phyloP scores from a whole-genome alignment of 2,888 invertebrate genomes.

The Agonum fuliginosum region DNA sequence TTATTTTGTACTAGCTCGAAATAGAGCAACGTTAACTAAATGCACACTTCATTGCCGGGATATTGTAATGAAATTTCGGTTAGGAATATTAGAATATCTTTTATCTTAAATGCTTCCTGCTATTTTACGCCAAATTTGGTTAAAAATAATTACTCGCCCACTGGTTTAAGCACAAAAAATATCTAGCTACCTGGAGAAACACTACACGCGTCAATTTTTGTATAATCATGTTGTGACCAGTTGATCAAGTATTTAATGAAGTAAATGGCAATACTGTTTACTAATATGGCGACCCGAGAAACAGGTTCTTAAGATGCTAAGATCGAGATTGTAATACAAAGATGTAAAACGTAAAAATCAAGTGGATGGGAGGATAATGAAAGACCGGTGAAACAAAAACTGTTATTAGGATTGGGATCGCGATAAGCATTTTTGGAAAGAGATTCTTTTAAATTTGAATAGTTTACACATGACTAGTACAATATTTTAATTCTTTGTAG shows the following conservation, averaged over 20 bases:
- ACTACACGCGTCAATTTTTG: constrained; percentile 17
- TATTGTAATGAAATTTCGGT: constrained; percentile 17
- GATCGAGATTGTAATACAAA: constrained; percentile 15
- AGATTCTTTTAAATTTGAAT: too few relatives aligned
- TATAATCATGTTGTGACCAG: constrained; percentile 49
- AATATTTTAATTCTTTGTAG: too few relatives aligned
- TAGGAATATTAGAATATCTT: background rate
- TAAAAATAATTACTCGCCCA: constrained; percentile 28
- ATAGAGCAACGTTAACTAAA: background rate
- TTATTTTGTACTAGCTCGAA: constrained; percentile 14
- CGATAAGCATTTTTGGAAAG: background rate
- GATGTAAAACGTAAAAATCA: background rate
- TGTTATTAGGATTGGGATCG: constrained; percentile 32
- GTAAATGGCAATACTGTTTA: background rate
- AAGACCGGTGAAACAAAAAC: constrained; percentile 40
- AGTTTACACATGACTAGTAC: too few relatives aligned
- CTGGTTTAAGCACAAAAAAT: constrained; percentile 2
- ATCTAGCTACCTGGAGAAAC: constrained; percentile 36
- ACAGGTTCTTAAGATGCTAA: background rate
- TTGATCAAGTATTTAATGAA: constrained; percentile 36
- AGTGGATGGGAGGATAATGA: constrained; percentile 6
- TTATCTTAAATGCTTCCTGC: constrained; percentile 13
- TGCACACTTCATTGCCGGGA: constrained; percentile 10
- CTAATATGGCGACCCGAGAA: constrained; percentile 13
- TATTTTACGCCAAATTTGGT: constrained; percentile 47